Evolutionary conservation across 2,113 vertebrate species (phyloP).

Genomic region (Tyrannus savana): DNA sequence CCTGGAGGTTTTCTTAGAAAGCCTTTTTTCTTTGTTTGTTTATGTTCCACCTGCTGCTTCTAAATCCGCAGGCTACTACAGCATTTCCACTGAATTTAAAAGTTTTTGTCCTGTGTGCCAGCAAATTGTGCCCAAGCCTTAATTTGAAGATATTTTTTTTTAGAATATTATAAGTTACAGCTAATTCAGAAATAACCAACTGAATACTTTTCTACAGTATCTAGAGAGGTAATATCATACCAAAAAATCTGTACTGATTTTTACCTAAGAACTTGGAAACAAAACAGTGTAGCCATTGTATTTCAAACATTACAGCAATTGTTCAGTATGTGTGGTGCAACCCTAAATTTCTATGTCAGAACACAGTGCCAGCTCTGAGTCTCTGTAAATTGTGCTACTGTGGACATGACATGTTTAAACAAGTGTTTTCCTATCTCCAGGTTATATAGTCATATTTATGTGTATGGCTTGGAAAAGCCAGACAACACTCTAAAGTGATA

Average conservation of each 20-base stretch:
- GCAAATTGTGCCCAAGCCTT: background rate
- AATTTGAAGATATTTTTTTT: background rate
- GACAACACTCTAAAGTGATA: background rate
- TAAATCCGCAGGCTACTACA: background rate
- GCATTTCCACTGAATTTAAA: background rate
- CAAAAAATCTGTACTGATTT: slow-evolving; percentile 5
- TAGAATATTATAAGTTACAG: background rate
- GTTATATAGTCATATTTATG: slow-evolving; percentile 14
- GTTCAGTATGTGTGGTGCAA: slow-evolving; percentile 40
- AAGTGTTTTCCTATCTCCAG: slow-evolving; percentile 54
- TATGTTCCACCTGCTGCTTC: background rate
- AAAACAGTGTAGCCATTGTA: slow-evolving; percentile 57
- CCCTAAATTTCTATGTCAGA: slow-evolving; percentile 43
- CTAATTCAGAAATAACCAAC: slow-evolving; percentile 9
- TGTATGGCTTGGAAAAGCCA: slow-evolving; percentile 23
- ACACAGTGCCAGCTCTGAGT: background rate
- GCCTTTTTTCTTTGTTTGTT: background rate
- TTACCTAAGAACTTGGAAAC: slow-evolving; percentile 49
- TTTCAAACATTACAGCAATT: slow-evolving; percentile 63
- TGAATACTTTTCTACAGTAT: background rate
- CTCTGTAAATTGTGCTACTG: slow-evolving; percentile 31
- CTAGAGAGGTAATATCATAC: background rate
- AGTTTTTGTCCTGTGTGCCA: background rate
- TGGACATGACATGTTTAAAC: slow-evolving; percentile 48
- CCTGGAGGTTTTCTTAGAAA: background rate